phyloP scores from a whole-genome alignment of 2,797 vertebrate species.

The Phalanger gymnotis region DNA sequence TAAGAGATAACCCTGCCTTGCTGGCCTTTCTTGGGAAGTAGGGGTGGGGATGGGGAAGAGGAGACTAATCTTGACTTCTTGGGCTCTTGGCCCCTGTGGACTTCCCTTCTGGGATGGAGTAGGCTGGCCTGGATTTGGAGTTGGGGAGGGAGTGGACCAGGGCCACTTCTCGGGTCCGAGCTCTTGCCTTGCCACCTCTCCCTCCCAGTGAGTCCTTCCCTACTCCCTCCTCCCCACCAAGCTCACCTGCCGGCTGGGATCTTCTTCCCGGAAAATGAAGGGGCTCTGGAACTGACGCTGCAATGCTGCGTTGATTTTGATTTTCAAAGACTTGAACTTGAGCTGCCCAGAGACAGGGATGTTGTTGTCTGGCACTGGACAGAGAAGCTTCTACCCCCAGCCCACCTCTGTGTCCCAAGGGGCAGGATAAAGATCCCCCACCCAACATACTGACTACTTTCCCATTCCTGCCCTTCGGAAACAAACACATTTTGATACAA shows the following conservation, averaged over 20 bases:
- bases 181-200: not conserved
- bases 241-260: constrained; percentile 93
- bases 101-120: not conserved
- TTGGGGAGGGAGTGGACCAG: too few species aligned
- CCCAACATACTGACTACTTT: not conserved
- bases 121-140: not conserved
- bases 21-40: not conserved
- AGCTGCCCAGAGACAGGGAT: constrained; percentile 84
- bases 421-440: not conserved
- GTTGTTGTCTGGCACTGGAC: not conserved
- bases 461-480: not conserved
- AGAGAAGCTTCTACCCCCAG: not conserved
- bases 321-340: constrained; percentile 93
- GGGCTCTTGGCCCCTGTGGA: not conserved
- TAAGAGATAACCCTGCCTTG: not conserved
- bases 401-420: not conserved
- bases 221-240: not conserved
- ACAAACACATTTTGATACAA: not conserved
- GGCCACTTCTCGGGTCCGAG: too few species aligned
- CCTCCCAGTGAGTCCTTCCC: not conserved
- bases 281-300: constrained; percentile 90
- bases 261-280: constrained; percentile 93
- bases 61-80: not conserved
- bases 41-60: not conserved
- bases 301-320: constrained; percentile 88